Percentiles rank a stretch among this genome's conserved stretches.
Evolutionary conservation across 2,888 invertebrate species (phyloP).

Genomic region (Gari tellinella): DNA sequence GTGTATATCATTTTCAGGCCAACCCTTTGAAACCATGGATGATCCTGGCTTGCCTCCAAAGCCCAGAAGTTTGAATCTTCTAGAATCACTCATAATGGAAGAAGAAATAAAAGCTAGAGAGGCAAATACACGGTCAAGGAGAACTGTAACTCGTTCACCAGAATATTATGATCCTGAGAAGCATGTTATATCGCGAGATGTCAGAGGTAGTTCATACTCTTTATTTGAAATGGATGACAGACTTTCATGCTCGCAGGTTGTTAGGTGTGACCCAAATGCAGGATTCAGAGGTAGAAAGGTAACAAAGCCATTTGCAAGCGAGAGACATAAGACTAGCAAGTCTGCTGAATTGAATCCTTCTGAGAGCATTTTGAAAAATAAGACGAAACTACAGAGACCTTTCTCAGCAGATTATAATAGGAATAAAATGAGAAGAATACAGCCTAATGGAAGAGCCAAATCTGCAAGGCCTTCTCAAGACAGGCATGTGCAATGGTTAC

Average conservation of each 20-base stretch:
- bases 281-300: conserved; percentile 56
- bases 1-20: conserved; percentile 9
- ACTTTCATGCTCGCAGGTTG: conserved; percentile 17
- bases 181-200: conserved; percentile 31
- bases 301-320: conserved; percentile 33
- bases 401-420: conserved; percentile 53
- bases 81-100: conserved; percentile 64
- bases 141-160: conserved; percentile 23
- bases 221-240: conserved; percentile 46
- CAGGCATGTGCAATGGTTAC: conserved; percentile 24
- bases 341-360: too few relatives aligned
- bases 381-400: conserved; percentile 18
- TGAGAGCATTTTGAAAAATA: too few relatives aligned
- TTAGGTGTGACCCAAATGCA: conserved; percentile 12
- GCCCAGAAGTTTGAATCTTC: conserved; percentile 58
- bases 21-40: conserved; percentile 49
- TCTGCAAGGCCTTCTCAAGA: conserved; percentile 26
- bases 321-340: too few relatives aligned
- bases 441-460: conserved; percentile 29
- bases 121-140: neutral
- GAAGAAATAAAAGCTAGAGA: conserved; percentile 43
- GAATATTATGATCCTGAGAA: conserved; percentile 43
- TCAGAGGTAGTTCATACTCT: conserved; percentile 35
- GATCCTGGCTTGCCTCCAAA: conserved; percentile 58
- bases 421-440: conserved; percentile 33